A percentile compares a stretch with the other conserved stretches of the same genome.
These are phyloP conservation scores for Prinia subflava DNA, from an alignment of 2,113 vertebrate genomes.

Conservation along the genomic window DNA sequence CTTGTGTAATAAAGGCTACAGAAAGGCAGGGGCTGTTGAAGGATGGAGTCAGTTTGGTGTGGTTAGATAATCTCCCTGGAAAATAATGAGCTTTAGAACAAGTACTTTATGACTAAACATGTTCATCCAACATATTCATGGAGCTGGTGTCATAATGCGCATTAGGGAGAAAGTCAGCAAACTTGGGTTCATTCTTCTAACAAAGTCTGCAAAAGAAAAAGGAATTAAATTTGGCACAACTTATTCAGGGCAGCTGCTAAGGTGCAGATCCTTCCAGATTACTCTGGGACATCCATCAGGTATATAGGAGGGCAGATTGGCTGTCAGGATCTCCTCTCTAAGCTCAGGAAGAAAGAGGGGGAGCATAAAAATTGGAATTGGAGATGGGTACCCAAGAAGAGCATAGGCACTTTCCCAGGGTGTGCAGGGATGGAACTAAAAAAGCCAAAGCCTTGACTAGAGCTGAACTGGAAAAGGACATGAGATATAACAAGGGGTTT, in stretches of 20 bases:
- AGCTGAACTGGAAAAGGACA: not conserved
- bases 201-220: not conserved
- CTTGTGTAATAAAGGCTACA: not conserved
- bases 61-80: not conserved
- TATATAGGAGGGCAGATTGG: not conserved
- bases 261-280: not conserved
- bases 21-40: not conserved
- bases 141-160: not conserved
- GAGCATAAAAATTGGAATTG: not conserved
- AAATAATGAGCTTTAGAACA: conserved; percentile 6
- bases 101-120: not conserved
- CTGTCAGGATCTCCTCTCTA: not conserved
- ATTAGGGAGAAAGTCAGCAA: not conserved
- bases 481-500: fast-evolving
- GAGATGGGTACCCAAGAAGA: not conserved
- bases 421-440: not conserved
- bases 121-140: not conserved
- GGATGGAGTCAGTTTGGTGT: not conserved
- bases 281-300: not conserved
- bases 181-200: not conserved
- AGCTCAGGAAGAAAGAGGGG: not conserved
- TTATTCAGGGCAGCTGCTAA: not conserved
- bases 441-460: not conserved
- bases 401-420: not conserved
- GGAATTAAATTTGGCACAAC: not conserved